Evolutionary conservation across 2,888 invertebrate genomes (phyloP), one percentile per base, ranked within the genome.

Genomic region (Meghimatium bilineatum): DNA sequence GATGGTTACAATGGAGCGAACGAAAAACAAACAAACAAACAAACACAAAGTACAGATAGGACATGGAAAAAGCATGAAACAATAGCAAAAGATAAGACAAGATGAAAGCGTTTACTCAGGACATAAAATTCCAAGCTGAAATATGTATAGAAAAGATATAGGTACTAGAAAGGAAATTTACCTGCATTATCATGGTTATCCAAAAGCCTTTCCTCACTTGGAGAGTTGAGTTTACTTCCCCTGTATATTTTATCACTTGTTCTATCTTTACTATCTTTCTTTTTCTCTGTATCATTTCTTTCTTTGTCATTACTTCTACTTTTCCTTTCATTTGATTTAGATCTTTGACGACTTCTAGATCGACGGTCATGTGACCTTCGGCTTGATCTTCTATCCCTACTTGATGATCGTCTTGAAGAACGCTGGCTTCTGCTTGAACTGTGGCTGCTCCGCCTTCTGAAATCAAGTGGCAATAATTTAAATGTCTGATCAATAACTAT

Each of bases 241-340:
- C 34, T 17, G n/a, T 23, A 29, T 32, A n/a, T 69, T 32, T 56
- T 44, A 32, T 66, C 29, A 20, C 38, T 36, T 36, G 60, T 44
- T 66, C 69, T 82, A 26, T 82, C 63, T 75, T 66, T 82, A 17
- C 23, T 56, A 34, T 75, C 78, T 75, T 56, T 72, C 36, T 36
- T 74, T 75, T 34, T 82, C 38, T 82, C 82, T 6, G 56, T 1
- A 0, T 72, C 69, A 36, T 34, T 75, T 34, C 72, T 72, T 6
- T 80, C 69, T 44, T 63, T 38, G 26, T 82, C 82, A 49, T 76
- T 69, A 26, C 78, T 78, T 56, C 38, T 67, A 17, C 32, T 77
- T 63, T 75, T 83, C 44, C 78, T 83, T 36, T 83, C 83, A 72
- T 69, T 83, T 17, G 77, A 77, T n/a, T 76, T 36, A 36, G 82